These are phyloP conservation scores for Ophraella communa DNA, from an alignment of 2,888 invertebrate species.

Conservation along the genomic window DNA sequence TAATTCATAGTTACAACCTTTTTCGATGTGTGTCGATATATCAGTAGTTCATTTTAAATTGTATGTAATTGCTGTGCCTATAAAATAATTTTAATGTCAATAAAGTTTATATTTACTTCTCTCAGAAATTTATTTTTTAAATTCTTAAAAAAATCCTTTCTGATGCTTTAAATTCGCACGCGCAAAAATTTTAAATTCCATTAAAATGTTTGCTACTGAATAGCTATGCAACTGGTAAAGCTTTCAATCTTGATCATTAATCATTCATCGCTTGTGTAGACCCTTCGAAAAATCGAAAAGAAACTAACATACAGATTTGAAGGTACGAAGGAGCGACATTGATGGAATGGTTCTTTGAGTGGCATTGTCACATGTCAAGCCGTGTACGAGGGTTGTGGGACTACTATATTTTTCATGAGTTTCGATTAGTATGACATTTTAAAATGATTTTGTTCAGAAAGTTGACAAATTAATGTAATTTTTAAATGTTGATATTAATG, in stretches of 20 bases:
- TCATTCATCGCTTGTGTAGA: constrained; percentile 18
- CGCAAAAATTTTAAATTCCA: neutral
- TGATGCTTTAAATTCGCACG: no score
- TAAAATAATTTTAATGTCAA: no score
- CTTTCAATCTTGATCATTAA: constrained; percentile 19
- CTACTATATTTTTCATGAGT: constrained; percentile 18
- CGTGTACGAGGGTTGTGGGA: constrained; percentile 10
- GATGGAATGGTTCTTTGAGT: constrained; percentile 26
- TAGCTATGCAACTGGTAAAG: constrained; percentile 12
- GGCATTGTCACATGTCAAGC: constrained; percentile 30
- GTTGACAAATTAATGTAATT: no score
- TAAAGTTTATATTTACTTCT: no score
- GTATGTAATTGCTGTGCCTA: no score
- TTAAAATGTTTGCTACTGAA: neutral
- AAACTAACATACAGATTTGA: constrained; percentile 21
- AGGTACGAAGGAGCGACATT: constrained; percentile 24
- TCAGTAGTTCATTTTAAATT: no score
- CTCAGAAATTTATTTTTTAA: no score
- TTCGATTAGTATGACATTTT: constrained; percentile 12
- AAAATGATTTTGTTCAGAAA: constrained; percentile 1
- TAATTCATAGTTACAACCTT: no score
- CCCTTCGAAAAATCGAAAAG: constrained; percentile 9
- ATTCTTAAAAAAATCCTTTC: no score
- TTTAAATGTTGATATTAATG: no score
- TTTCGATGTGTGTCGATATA: no score